Evolutionary conservation across 1,140 invertebrate genomes (phyloP), one percentile per base, ranked within the genome.

Genomic region (Eulimnadia texana): DNA sequence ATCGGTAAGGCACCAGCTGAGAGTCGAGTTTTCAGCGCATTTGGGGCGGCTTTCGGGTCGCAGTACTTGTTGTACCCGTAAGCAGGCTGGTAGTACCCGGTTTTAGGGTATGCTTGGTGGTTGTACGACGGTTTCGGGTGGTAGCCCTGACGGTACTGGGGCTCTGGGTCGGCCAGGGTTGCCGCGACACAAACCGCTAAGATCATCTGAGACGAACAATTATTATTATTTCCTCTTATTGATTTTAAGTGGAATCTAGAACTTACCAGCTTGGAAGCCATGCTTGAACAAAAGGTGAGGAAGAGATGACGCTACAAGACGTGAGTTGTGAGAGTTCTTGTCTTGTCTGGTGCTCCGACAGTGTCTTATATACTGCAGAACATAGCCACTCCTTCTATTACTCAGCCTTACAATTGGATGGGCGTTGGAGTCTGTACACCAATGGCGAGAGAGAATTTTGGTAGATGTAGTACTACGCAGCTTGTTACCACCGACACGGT

Each of bases 11-110:
- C 67, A 68, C 60, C 64, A 65, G 50, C 50, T 52, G 49, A 62
- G 51, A n/a, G 66, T 64, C 11, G 66, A 42, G 51, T 65, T 63
- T 1, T 65, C 58, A 49, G 66, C 65, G 55, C 67, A 68, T 25
- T 58, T 27, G 67, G 67, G 20, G 67, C 60, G 23, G 60, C 63
- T 42, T 63, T 63, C 1, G 62, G 58, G 33, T 63, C 62, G 33
- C 62, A 63, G 50, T 63, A 63, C 47, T 62, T 56, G 54, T 59
- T 29, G 33, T 62, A 51, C 13, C 27, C 58, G 49, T 59, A 59
- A 9, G 58, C 42, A 0, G 58, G 58, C 19, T 59, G 25, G n/a
- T 11, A 0, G 9, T 24, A 55, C 19, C 27, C 27, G 3, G 27
- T 16, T 27, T 57, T 57, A 57, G 27, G 33, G 27, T n/a, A n/a